Evolutionary conservation across 2,888 invertebrate genomes (phyloP).

Genomic region (Cyrtodaria siliqua): DNA sequence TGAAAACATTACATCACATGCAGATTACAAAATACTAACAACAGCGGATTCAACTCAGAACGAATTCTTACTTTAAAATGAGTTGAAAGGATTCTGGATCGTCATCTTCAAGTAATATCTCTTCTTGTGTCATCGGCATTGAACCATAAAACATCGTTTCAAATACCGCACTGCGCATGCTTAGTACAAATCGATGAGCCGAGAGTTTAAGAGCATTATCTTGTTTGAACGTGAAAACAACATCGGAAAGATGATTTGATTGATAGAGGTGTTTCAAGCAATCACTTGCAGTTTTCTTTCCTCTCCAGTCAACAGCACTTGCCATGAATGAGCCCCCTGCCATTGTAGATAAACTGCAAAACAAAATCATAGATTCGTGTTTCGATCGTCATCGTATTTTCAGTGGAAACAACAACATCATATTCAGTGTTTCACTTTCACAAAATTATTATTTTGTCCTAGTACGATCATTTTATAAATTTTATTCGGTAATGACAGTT

Average conservation of each 20-base stretch:
- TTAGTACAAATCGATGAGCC: background rate
- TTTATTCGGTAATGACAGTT: no score
- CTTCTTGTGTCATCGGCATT: background rate
- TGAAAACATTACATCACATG: no score
- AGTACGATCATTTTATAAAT: no score
- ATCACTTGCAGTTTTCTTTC: background rate
- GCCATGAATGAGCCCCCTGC: no score
- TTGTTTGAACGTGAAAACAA: background rate
- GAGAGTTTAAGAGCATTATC: background rate
- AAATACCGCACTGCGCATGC: constrained; percentile 3
- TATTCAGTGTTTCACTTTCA: no score
- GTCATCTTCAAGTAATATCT: background rate
- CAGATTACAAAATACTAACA: no score
- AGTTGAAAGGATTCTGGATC: background rate
- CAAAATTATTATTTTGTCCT: no score
- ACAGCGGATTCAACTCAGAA: no score
- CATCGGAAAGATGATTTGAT: background rate
- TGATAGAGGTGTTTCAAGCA: background rate
- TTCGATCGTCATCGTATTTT: no score
- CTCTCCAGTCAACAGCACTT: background rate
- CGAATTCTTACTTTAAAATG: background rate
- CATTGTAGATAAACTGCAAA: no score
- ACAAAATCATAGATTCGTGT: no score
- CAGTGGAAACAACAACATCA: no score
- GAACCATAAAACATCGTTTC: background rate